Conservation (phyloP, 2,113 vertebrate genomes). For the Centropristis striata region DNA sequence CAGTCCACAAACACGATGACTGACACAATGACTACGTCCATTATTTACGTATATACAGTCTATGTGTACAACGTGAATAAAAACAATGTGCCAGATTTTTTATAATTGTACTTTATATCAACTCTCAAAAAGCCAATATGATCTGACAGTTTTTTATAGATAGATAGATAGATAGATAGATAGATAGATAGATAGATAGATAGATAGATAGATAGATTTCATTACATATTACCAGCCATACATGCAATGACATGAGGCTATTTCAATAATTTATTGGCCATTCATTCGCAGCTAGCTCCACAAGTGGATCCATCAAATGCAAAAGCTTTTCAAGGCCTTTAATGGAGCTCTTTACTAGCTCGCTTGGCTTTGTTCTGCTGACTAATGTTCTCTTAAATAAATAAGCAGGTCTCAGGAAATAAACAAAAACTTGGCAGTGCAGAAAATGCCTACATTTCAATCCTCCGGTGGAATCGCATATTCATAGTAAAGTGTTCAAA, state of each 20-base stretch:
- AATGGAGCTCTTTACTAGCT: slow-evolving; percentile 72
- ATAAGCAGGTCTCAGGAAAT: slow-evolving; percentile 75
- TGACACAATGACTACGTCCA: too few relatives aligned
- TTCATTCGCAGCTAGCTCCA: slow-evolving; percentile 50
- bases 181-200: neutral
- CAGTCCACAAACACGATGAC: too few relatives aligned
- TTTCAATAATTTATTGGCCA: slow-evolving; percentile 69
- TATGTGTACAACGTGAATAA: too few relatives aligned
- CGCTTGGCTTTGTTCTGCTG: slow-evolving; percentile 73
- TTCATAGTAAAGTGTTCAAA: slow-evolving; percentile 37
- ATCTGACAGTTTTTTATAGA: neutral
- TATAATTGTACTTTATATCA: too few relatives aligned
- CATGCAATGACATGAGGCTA: slow-evolving; percentile 30
- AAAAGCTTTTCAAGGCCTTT: slow-evolving; percentile 73
- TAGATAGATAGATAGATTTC: slow-evolving; percentile 4
- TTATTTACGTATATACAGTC: too few relatives aligned
- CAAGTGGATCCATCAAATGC: slow-evolving; percentile 66
- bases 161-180: slow-evolving; percentile 8
- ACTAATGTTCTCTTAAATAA: slow-evolving; percentile 81
- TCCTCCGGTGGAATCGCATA: slow-evolving; percentile 18
- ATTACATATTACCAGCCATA: slow-evolving; percentile 30
- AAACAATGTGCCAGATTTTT: too few relatives aligned
- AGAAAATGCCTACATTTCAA: slow-evolving; percentile 57
- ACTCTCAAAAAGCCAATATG: too few relatives aligned
- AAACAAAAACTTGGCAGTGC: slow-evolving; percentile 64